Evolutionary conservation across 2,113 vertebrate genomes (phyloP), one percentile per base, ranked within the genome.

Genomic region (Pontoporia blainvillei): DNA sequence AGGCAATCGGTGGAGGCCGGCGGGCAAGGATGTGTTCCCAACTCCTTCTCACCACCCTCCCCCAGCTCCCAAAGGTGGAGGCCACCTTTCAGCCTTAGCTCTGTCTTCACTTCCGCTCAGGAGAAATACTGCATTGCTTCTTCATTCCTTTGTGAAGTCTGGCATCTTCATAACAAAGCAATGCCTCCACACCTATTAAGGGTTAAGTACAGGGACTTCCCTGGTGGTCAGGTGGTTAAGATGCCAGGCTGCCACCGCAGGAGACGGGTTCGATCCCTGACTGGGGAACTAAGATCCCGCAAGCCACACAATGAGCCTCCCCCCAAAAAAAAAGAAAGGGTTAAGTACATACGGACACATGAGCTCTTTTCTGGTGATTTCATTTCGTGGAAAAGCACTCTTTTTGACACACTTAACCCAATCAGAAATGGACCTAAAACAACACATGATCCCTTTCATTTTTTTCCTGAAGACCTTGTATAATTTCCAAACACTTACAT

Each of bases 401-500:
- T 89, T 92, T 73, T 86, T 72, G 54, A 90, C 6, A 78, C 8
- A n/a, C 29, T 4, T 62, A 31, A 86, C 72, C 61, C 82, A 3
- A 92, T 52, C n/a, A 96, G 59, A 94, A 95, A 81, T 25, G 59
- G 25, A 66, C n/a, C 36, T 10, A 39, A 90, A 73, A 59, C 69
- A 89, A 82, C 49, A 46, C 31, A 41, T 2, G 54, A 76, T 29
- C 34, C 6, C 59, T 75, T 72, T 78, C 91, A 61, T 39, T 94
- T 93, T 41, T 39, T 27, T 61, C 94, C 81, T 13, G 9, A 97
- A 86, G 46, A 96, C 52, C 62, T 86, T 93, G 92, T 85, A n/a
- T 67, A 95, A 96, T 96, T 97, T 97, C 95, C 14, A 3, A 96
- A 97, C 0, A 0, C 23, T 90, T n/a, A 86, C 46, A 91, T 67